phyloP scores from a whole-genome alignment of 2,797 vertebrate genomes.

The Poecile montanus region DNA sequence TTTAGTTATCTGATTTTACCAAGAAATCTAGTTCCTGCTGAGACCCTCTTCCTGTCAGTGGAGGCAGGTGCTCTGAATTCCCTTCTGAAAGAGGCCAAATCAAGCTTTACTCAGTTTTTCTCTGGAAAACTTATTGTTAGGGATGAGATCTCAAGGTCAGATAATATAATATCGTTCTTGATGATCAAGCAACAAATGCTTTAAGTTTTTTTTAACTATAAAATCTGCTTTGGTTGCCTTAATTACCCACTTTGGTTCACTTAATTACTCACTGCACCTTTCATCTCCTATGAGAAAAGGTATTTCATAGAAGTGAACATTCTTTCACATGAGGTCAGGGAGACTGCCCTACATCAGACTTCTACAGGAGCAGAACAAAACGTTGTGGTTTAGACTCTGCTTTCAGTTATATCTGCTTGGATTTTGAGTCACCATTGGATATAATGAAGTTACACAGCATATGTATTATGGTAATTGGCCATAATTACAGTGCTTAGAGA shows the following conservation, averaged over 20 bases:
- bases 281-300: neutral
- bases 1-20: neutral
- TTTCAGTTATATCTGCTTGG: neutral
- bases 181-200: neutral
- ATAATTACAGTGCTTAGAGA: slow-evolving; percentile 10
- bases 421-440: neutral
- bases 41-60: neutral
- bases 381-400: neutral
- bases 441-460: neutral
- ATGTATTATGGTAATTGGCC: neutral
- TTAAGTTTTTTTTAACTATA: neutral
- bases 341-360: neutral
- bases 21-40: neutral
- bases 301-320: neutral
- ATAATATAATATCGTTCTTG: neutral
- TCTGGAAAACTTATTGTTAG: neutral
- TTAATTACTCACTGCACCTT: neutral
- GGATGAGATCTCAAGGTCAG: neutral
- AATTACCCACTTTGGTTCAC: too few relatives aligned
- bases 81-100: neutral
- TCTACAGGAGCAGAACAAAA: neutral
- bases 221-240: neutral
- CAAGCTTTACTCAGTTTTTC: neutral
- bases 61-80: neutral
- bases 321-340: neutral